These are phyloP conservation scores for Leptodactylus fuscus DNA, from an alignment of 2,113 vertebrate genomes.

Conservation along the genomic window DNA sequence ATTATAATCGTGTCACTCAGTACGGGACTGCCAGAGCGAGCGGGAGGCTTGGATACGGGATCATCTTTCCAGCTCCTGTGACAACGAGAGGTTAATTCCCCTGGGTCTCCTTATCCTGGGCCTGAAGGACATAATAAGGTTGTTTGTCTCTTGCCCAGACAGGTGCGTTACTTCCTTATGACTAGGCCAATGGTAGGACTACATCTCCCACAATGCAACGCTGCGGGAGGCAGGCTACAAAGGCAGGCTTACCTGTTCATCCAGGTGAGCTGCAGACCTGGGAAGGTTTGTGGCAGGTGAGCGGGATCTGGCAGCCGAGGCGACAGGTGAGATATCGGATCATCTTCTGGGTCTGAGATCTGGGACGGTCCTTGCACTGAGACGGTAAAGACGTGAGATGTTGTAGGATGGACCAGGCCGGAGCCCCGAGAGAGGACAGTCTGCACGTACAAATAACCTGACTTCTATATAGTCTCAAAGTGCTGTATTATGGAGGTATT, in stretches of 20 bases:
- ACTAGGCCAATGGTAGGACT: conserved; percentile 62
- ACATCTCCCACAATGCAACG: conserved; percentile 80
- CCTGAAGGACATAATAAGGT: conserved; percentile 18
- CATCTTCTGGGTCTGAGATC: not conserved
- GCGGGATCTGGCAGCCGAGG: not conserved
- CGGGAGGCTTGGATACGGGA: not conserved
- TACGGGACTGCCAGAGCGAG: not conserved
- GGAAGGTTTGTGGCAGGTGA: conserved; percentile 63
- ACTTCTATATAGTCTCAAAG: too few species aligned
- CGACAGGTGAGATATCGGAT: not conserved
- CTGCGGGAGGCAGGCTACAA: conserved; percentile 71
- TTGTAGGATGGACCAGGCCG: not conserved
- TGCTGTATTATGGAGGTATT: too few species aligned
- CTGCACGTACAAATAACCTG: too few species aligned
- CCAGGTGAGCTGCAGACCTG: conserved; percentile 70
- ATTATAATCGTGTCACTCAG: not conserved
- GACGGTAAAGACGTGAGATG: not conserved
- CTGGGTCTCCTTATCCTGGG: not conserved
- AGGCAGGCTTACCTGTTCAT: conserved; percentile 68
- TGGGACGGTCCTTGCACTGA: not conserved
- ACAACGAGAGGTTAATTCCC: not conserved
- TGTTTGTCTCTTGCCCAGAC: not conserved
- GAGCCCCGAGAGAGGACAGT: not conserved
- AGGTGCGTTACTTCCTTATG: conserved; percentile 39
- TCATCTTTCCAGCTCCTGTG: not conserved